These are phyloP conservation scores for Apis laboriosa DNA, from an alignment of 1,140 invertebrate species.

Conservation along the genomic window DNA sequence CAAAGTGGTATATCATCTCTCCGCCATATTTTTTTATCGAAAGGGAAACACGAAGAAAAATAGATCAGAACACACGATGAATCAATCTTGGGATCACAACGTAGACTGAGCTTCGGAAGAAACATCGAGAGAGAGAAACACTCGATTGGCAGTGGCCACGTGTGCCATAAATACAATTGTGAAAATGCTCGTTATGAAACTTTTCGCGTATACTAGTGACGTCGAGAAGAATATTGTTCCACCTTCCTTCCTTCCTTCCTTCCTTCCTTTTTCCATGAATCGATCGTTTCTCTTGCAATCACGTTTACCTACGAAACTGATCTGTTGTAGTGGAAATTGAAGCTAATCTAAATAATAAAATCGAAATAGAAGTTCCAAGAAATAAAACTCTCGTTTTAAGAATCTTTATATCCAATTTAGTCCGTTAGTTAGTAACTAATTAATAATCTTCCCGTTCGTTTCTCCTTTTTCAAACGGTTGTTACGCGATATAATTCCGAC, in stretches of 20 bases:
- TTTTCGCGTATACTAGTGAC: background rate
- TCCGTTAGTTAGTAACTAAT: background rate
- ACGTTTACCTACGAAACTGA: no score
- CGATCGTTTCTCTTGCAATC: no score
- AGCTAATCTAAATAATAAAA: no score
- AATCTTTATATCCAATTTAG: no score
- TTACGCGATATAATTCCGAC: constrained; percentile 33
- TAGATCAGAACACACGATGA: background rate
- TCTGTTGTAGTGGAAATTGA: no score
- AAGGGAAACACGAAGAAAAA: background rate
- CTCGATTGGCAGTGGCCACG: background rate
- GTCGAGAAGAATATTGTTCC: background rate
- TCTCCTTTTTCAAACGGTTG: background rate
- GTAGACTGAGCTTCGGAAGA: constrained; percentile 21
- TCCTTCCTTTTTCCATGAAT: background rate
- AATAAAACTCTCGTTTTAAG: no score
- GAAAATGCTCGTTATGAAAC: background rate
- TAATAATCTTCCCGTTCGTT: constrained; percentile 15
- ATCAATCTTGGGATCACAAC: background rate
- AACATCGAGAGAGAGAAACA: background rate
- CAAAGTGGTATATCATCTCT: no score
- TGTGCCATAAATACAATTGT: constrained; percentile 1
- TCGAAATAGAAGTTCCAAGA: no score
- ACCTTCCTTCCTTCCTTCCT: background rate
- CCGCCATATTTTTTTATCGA: background rate